A percentile compares a stretch with the other conserved stretches of the same genome.
These are phyloP conservation scores for Pterois miles DNA, from an alignment of 2,797 vertebrate species.

Conservation along the genomic window DNA sequence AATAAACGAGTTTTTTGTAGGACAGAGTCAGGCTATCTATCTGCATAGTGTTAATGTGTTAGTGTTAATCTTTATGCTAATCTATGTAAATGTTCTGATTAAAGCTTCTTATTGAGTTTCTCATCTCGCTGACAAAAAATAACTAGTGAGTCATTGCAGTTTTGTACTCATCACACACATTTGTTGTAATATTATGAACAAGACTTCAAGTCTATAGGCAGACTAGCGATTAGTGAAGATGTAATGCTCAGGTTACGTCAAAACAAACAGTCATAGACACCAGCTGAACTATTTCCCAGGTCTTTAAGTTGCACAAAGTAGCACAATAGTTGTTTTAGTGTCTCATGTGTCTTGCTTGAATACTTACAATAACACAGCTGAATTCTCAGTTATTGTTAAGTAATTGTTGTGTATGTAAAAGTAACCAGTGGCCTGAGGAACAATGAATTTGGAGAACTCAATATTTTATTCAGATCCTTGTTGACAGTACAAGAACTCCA, in stretches of 20 bases:
- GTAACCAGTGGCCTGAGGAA: constrained; percentile 16
- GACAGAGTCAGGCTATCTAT: too few relatives aligned
- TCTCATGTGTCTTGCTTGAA: background rate
- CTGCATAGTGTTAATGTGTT: background rate
- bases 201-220: too few relatives aligned
- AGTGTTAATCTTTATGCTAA: background rate
- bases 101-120: background rate
- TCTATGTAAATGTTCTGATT: background rate
- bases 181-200: background rate
- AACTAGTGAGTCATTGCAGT: too few relatives aligned
- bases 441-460: background rate
- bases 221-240: background rate
- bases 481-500: constrained; percentile 19
- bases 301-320: background rate
- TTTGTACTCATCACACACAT: too few relatives aligned
- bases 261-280: background rate
- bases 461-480: constrained; percentile 3
- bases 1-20: too few relatives aligned
- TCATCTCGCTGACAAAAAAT: too few relatives aligned
- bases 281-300: background rate
- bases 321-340: background rate
- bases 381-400: background rate
- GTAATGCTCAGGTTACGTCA: background rate
- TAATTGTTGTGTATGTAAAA: constrained; percentile 13
- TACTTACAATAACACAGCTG: background rate